Evolutionary conservation across 2,888 invertebrate species (phyloP), one percentile per base, ranked within the genome.

Genomic region (Morpho deidamia): DNA sequence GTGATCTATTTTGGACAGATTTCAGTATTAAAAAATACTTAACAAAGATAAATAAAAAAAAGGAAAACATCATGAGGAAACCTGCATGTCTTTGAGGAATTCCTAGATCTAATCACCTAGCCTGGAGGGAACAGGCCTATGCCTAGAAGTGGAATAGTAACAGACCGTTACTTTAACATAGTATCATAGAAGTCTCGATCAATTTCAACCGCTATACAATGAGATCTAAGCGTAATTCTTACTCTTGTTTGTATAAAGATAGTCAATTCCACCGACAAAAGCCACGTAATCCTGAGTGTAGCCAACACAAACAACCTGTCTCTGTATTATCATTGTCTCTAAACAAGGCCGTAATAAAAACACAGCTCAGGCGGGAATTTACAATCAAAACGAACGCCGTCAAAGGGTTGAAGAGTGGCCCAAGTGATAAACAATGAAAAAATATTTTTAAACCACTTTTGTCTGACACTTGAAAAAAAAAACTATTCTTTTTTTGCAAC

Each of bases 351-450:
- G 59, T 65, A 66, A 68, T 70, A 72, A 72, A 71, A 72, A 71
- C 70, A 68, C 58, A 56, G 48, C 51, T 65, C 52, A 56, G 55
- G 53, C 62, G 48, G 64, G 70, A 76, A 77, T 78, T 78, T 78
- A 78, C 79, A 77, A 74, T 78, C 72, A 70, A 65, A 71, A 68
- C 68, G 66, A 56, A 58, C 60, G 59, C 61, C 59, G 64, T 72
- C 71, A 69, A 69, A 71, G 66, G 65, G 62, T 58, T 55, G 11
- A 52, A 5, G 39, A 48, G 33, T 58, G 66, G 67, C 48, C 1
- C 59, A 68, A 70, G 55, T 45, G 7, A 54, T n/a, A 5, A 54
- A 35, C 55, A 51, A 55, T 34, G 8, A 12, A 44, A 42, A 7
- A 10, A 1, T 23, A 46, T 23, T 23, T 1, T 23, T 23, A 5